These are phyloP conservation scores for Campoplex nolae DNA, from an alignment of 2,888 invertebrate genomes.

Conservation along the genomic window DNA sequence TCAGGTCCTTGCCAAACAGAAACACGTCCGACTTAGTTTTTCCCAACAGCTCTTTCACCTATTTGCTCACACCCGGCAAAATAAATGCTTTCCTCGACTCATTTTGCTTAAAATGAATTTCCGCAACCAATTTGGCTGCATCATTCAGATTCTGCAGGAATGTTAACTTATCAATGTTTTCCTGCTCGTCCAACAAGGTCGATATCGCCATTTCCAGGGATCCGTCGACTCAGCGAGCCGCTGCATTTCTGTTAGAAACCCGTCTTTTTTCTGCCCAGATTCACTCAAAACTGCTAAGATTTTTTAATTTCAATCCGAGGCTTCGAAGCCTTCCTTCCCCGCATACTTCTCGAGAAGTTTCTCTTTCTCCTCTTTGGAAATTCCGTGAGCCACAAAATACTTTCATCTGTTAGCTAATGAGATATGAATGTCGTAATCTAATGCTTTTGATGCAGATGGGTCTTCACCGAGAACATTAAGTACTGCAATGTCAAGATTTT, in stretches of 20 bases:
- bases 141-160: slow-evolving; percentile 24
- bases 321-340: slow-evolving; percentile 34
- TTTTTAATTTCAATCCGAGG: slow-evolving; percentile 44
- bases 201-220: neutral
- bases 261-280: slow-evolving; percentile 7
- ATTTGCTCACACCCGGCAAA: slow-evolving; percentile 19
- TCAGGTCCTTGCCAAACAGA: neutral
- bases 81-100: slow-evolving; percentile 47
- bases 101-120: slow-evolving; percentile 25
- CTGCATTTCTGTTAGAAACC: neutral
- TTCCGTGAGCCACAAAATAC: slow-evolving; percentile 14
- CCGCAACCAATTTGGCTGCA: slow-evolving; percentile 25
- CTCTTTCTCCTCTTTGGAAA: slow-evolving; percentile 11
- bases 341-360: neutral
- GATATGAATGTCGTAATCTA: slow-evolving; percentile 18
- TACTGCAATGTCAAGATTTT: slow-evolving; percentile 14
- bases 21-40: neutral
- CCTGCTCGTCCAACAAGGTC: neutral
- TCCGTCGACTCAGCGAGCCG: neutral
- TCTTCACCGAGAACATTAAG: slow-evolving; percentile 48
- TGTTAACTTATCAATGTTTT: slow-evolving; percentile 7
- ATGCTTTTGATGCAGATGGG: slow-evolving; percentile 19
- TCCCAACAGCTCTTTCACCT: slow-evolving; percentile 26
- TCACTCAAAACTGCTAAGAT: slow-evolving; percentile 30
- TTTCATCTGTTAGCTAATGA: slow-evolving; percentile 32